These are phyloP conservation scores for Liparis tanakae DNA, from an alignment of 2,797 vertebrate genomes.

Conservation along the genomic window DNA sequence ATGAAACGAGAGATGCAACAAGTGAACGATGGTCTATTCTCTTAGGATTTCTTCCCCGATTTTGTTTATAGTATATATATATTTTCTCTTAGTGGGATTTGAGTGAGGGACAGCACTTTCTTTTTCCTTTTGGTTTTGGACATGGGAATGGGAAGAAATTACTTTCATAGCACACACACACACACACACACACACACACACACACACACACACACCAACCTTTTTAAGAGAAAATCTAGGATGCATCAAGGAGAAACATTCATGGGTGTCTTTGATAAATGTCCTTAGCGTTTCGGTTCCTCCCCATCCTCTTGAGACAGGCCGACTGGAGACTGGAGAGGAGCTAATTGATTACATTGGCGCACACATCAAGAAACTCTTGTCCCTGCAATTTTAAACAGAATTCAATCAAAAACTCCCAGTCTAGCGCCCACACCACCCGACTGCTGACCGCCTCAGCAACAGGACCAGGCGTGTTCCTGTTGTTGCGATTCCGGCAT, in stretches of 20 bases:
- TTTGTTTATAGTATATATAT: conserved; percentile 39
- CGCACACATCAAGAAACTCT: conserved; percentile 51
- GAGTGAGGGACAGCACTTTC: conserved; percentile 21
- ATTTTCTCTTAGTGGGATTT: conserved; percentile 38
- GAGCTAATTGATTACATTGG: conserved; percentile 64
- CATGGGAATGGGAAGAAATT: conserved; percentile 24
- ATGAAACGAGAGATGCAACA: conserved; percentile 24
- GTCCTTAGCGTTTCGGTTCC: conserved; percentile 41
- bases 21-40: conserved; percentile 19
- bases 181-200: conserved; percentile 16
- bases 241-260: conserved; percentile 50
- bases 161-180: conserved; percentile 34
- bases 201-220: conserved; percentile 26
- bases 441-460: not conserved
- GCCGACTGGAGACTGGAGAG: conserved; percentile 44
- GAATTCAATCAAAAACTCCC: conserved; percentile 46
- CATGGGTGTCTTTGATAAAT: conserved; percentile 53
- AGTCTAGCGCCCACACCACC: conserved; percentile 23
- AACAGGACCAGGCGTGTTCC: conserved; percentile 20
- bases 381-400: conserved; percentile 57
- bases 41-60: conserved; percentile 23
- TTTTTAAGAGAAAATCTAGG: conserved; percentile 34
- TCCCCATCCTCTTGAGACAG: conserved; percentile 26
- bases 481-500: conserved; percentile 18
- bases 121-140: conserved; percentile 39